Percentiles rank a stretch among this genome's conserved stretches.
Conservation (phyloP, 2,888 invertebrate genomes). For the Harpalus rubripes region DNA sequence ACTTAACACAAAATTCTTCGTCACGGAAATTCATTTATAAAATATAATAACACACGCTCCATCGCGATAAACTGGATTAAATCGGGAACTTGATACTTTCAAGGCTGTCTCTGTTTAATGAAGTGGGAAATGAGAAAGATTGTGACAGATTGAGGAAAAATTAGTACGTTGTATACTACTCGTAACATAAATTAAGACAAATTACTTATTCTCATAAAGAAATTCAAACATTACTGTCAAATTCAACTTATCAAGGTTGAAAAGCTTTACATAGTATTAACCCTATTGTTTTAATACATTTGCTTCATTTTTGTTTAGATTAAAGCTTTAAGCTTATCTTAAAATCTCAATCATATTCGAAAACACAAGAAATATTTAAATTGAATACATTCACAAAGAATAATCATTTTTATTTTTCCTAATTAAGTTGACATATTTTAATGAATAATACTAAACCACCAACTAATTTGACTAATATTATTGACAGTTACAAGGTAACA, state of each 20-base stretch:
- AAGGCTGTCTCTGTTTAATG: constrained; percentile 49
- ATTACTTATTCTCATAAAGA: constrained; percentile 25
- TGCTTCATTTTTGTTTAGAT: background rate
- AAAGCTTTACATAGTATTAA: constrained; percentile 19
- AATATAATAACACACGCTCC: constrained; percentile 39
- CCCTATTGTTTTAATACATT: constrained; percentile 4
- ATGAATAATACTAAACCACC: too few relatives aligned
- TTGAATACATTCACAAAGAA: too few relatives aligned
- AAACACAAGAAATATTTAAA: too few relatives aligned
- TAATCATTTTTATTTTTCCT: too few relatives aligned
- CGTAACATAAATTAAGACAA: constrained; percentile 33
- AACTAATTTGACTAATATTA: too few relatives aligned
- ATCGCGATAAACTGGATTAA: constrained; percentile 56
- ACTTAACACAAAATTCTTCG: constrained; percentile 32
- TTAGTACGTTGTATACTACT: constrained; percentile 40
- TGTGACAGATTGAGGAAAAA: constrained; percentile 39
- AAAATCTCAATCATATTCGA: background rate
- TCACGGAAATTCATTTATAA: constrained; percentile 53
- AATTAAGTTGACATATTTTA: too few relatives aligned
- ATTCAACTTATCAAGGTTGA: background rate
- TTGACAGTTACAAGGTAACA: too few relatives aligned
- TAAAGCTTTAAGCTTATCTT: background rate
- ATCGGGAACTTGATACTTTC: constrained; percentile 49
- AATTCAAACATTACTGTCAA: background rate
- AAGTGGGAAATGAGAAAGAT: constrained; percentile 37